A percentile compares a stretch with the other conserved stretches of the same genome.
Evolutionary conservation across 2,797 vertebrate species (phyloP).

Genomic region (Acestrorhynchus altus): DNA sequence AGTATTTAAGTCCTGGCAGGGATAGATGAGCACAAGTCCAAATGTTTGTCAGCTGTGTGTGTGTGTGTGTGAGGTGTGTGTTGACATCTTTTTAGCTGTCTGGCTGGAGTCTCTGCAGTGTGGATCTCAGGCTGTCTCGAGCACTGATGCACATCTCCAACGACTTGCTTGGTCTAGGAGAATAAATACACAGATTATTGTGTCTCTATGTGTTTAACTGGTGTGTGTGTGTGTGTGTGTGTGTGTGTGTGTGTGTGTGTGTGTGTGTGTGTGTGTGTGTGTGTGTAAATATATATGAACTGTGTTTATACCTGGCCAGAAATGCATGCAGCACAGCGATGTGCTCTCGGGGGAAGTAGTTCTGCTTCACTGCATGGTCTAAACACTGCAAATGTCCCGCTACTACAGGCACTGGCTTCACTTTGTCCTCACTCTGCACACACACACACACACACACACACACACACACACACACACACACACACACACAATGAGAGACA

Average conservation of each 20-base stretch:
- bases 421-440: constrained; percentile 90
- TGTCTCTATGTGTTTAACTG: too few relatives aligned
- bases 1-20: neutral
- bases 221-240: neutral
- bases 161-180: constrained; percentile 82
- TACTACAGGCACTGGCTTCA: constrained; percentile 87
- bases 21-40: neutral
- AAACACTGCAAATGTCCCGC: constrained; percentile 90
- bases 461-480: neutral
- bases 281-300: neutral
- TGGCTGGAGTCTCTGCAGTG: constrained; percentile 73
- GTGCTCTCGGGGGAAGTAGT: constrained; percentile 91
- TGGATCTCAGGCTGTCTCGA: constrained; percentile 85
- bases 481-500: neutral
- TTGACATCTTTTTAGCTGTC: constrained; percentile 67
- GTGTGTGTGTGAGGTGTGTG: constrained; percentile 3
- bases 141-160: constrained; percentile 87
- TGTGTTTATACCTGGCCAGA: constrained; percentile 79
- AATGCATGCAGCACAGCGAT: constrained; percentile 88
- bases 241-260: neutral
- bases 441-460: neutral
- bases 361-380: constrained; percentile 90
- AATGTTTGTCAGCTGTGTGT: neutral
- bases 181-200: constrained; percentile 28
- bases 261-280: neutral